Conservation (phyloP, 2,888 invertebrate species). For the Agapetus fuscipes region DNA sequence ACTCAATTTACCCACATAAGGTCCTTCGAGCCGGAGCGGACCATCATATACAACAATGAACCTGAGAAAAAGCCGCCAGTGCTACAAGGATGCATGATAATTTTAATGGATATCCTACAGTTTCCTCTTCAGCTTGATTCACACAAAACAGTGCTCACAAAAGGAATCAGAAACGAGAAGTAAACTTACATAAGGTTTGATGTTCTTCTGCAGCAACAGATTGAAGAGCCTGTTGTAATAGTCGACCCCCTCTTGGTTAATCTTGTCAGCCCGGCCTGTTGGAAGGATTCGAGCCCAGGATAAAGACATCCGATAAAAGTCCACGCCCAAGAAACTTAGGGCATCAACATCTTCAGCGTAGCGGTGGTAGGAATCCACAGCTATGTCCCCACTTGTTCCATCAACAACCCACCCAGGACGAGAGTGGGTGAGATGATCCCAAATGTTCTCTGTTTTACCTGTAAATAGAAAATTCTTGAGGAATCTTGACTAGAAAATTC, state of each 20-base stretch:
- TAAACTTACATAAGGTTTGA: conserved; percentile 47
- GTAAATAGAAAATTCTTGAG: background rate
- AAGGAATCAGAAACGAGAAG: no score
- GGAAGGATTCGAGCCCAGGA: conserved; percentile 59
- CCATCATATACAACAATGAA: no score
- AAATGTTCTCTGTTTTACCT: conserved; percentile 58
- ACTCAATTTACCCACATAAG: no score
- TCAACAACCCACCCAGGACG: conserved; percentile 51
- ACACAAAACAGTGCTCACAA: no score
- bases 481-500: no score
- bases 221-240: conserved; percentile 59
- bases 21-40: no score
- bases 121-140: no score
- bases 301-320: conserved; percentile 48
- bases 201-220: conserved; percentile 49
- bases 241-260: conserved; percentile 51
- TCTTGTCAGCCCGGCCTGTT: conserved; percentile 42
- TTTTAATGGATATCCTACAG: no score
- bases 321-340: conserved; percentile 41
- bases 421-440: conserved; percentile 47
- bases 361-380: conserved; percentile 60
- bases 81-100: no score
- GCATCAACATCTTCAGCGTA: conserved; percentile 51
- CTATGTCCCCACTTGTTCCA: conserved; percentile 53
- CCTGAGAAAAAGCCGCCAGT: no score